phyloP scores from a whole-genome alignment of 2,888 invertebrate species.

The Amphipoea oculea region DNA sequence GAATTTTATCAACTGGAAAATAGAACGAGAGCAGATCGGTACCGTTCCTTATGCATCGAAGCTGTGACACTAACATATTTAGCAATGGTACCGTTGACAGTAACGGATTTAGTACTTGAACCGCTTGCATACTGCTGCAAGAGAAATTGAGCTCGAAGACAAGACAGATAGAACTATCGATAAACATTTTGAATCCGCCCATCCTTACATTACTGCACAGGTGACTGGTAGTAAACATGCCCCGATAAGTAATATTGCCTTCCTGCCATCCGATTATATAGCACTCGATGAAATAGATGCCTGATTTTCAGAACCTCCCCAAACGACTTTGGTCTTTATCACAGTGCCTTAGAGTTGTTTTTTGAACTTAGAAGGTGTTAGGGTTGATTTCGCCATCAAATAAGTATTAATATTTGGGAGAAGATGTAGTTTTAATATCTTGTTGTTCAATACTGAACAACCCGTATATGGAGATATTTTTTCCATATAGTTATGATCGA shows the following conservation, averaged over 20 bases:
- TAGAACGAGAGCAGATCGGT: background rate
- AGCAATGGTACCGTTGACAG: conserved; percentile 39
- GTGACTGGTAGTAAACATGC: conserved; percentile 81
- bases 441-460: conserved; percentile 25
- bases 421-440: conserved; percentile 50
- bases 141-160: conserved; percentile 38
- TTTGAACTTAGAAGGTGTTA: background rate
- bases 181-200: conserved; percentile 46
- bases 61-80: conserved; percentile 48
- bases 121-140: conserved; percentile 24
- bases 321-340: conserved; percentile 37
- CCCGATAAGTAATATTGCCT: conserved; percentile 80
- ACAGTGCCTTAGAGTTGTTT: conserved; percentile 9
- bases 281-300: conserved; percentile 59
- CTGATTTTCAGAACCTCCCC: conserved; percentile 40
- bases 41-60: conserved; percentile 31
- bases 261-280: conserved; percentile 67
- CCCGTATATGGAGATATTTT: background rate
- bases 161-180: conserved; percentile 54
- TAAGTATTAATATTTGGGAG: conserved; percentile 46
- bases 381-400: conserved; percentile 38
- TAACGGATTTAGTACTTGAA: conserved; percentile 52
- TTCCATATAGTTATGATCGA: background rate
- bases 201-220: conserved; percentile 71
- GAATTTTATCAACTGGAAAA: conserved; percentile 9